Conservation (phyloP, 2,797 vertebrate species). For the Calcarius lapponicus region DNA sequence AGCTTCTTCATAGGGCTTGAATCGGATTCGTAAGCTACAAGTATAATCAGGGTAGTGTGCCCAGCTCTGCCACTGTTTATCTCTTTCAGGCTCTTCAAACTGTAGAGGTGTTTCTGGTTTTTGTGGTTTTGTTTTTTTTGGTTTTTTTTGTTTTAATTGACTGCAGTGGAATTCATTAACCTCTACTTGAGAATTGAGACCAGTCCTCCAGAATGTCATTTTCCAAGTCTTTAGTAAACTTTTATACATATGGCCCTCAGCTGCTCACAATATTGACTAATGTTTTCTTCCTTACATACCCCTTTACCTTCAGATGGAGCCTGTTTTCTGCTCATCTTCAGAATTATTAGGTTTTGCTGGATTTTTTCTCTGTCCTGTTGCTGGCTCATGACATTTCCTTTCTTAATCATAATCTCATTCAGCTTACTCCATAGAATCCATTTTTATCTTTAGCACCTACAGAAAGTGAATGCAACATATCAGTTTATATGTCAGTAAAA, state of each 20-base stretch:
- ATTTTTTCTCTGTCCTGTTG: neutral
- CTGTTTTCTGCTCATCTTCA: neutral
- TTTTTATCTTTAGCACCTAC: neutral
- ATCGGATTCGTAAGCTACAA: neutral
- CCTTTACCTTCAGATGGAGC: neutral
- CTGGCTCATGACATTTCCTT: neutral
- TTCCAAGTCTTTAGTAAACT: neutral
- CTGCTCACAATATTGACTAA: neutral
- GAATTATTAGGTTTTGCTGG: neutral
- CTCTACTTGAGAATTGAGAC: neutral
- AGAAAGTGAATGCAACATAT: neutral
- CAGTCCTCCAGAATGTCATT: neutral
- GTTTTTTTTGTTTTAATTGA: too few species aligned
- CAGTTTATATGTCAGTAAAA: neutral
- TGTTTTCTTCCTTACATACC: neutral
- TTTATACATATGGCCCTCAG: fast-evolving
- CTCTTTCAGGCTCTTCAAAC: neutral
- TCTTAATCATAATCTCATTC: neutral
- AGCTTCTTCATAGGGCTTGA: neutral
- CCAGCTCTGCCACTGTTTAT: neutral
- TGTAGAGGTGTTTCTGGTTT: fast-evolving
- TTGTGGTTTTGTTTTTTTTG: neutral
- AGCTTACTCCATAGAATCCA: fast-evolving
- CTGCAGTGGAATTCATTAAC: neutral
- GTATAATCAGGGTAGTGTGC: neutral